Evolutionary conservation across 2,797 vertebrate species (phyloP), one percentile per base, ranked within the genome.

Genomic region (Bradypus variegatus): DNA sequence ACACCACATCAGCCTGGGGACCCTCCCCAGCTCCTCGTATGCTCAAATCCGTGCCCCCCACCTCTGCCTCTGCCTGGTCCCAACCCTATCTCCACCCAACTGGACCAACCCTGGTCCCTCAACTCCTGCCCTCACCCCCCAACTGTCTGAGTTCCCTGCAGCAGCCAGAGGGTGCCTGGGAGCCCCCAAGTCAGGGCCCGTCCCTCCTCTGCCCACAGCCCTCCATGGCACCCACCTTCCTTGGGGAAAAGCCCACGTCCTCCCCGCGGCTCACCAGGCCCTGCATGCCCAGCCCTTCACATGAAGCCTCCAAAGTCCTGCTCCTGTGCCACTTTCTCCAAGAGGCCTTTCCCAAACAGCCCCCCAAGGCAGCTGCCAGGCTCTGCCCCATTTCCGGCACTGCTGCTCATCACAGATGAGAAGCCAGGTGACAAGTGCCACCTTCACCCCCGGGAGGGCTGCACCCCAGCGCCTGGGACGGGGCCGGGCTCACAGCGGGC

Each of bases 91-190:
- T 45, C 41, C 41, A 45, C 41, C 41, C 4, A 12, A 13, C 29
- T 8, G 8, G n/a, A 64, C 33, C 45, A 15, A 41, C 4, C 18
- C 15, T 27, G 11, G 53, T 48, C 33, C 18, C 31, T 12, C 2
- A 25, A 50, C 58, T 21, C 36, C 36, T 0, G 29, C 5, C 70
- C 14, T 10, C 6, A 0, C 15, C 31, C 11, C 11, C 38, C 3
- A 9, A 58, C 14, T 14, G 33, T 36, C 58, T 50, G 36, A 55
- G 50, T 21, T 60, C 33, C 19, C 15, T 1, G 6, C 2, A 62
- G 69, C 3, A 4, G 62, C 55, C 50, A 78, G 79, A 81, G 58
- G 65, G 41, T 15, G 7, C 64, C 31, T 1, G 2, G 10, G 65
- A 84, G 78, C 58, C 7, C 2, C 48, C 3, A 5, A 41, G 33